Evolutionary conservation across 1,140 invertebrate species (phyloP), one percentile per base, ranked within the genome.

Genomic region (Spodoptera frugiperda): DNA sequence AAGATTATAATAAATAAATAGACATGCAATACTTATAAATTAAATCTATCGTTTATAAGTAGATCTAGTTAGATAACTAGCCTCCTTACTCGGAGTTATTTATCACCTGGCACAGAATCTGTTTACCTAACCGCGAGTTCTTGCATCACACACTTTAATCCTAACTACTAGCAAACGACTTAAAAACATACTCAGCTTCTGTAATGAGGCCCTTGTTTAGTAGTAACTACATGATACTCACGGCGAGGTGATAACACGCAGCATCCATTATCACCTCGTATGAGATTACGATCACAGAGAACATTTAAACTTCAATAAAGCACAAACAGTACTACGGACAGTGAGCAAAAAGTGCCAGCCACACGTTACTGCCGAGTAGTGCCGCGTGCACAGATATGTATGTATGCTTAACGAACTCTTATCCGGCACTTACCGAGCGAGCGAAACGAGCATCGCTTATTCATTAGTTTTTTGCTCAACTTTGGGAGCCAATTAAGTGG

Each of bases 401-500:
- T 25, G 25, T 25, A 25, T 25, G 63, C 63, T 48, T 67, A 67
- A 67, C 63, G 63, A 67, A 49, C 63, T 15, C 44, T 67, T 67
- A 67, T 67, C 63, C 63, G 44, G 25, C 63, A 48, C 63, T 67
- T 25, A 67, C 44, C 63, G 19, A 49, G 11, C 63, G 19, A 67
- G 63, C 63, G 63, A 67, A 49, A 49, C 44, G 44, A 67, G 44
- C 44, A 67, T 67, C 63, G 44, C 63, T 67, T 67, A 67, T 67
- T 67, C 63, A 67, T 67, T 48, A 48, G 11, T 49, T 67, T 67
- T 67, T 67, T 67, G 44, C 63, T 49, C 17, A 67, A 67, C 44
- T 67, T 67, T 67, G 44, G 63, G 61, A 65, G 63, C 63, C 63
- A 67, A 67, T 67, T 67, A 67, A 67, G 63, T n/a, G 39, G 21